phyloP scores from a whole-genome alignment of 23 tunicate species.

The Ascidia mentula region DNA sequence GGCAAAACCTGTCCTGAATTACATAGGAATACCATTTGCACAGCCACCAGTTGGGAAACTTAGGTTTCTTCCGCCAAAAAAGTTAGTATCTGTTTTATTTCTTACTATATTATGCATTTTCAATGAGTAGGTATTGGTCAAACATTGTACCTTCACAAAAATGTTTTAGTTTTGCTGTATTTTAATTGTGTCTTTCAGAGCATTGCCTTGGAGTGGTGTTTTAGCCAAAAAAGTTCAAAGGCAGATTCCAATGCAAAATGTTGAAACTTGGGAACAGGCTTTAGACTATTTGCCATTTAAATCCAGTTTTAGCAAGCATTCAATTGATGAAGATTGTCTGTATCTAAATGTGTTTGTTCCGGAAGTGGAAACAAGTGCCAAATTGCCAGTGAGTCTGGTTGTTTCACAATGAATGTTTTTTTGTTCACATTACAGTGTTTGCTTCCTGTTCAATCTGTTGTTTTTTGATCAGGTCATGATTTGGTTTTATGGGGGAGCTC shows the following conservation, averaged over 20 bases:
- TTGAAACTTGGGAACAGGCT: not conserved
- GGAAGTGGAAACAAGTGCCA: not conserved
- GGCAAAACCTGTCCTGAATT: constrained; percentile 15
- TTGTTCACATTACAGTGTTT: not conserved
- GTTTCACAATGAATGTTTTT: not conserved
- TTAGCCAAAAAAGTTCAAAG: not conserved
- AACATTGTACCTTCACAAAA: too few species aligned
- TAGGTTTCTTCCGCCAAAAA: constrained; percentile 18
- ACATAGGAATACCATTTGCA: constrained; percentile 27
- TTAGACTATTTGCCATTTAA: constrained; percentile 15
- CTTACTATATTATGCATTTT: too few species aligned
- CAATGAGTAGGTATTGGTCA: too few species aligned
- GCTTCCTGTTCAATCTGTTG: too few species aligned
- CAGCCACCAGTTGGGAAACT: constrained; percentile 35
- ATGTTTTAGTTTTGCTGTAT: too few species aligned
- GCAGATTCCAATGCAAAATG: constrained; percentile 19
- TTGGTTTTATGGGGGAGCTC: constrained; percentile 61
- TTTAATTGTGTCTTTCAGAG: constrained; percentile 20
- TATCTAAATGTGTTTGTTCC: constrained; percentile 51
- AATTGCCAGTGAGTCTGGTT: constrained; percentile 16
- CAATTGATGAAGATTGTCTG: constrained; percentile 43
- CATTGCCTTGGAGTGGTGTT: constrained; percentile 39
- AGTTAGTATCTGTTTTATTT: not conserved
- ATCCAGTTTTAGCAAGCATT: not conserved
- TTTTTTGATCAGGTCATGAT: constrained; percentile 47